Conservation (phyloP, 2,113 vertebrate species). For the Camelus bactrianus region DNA sequence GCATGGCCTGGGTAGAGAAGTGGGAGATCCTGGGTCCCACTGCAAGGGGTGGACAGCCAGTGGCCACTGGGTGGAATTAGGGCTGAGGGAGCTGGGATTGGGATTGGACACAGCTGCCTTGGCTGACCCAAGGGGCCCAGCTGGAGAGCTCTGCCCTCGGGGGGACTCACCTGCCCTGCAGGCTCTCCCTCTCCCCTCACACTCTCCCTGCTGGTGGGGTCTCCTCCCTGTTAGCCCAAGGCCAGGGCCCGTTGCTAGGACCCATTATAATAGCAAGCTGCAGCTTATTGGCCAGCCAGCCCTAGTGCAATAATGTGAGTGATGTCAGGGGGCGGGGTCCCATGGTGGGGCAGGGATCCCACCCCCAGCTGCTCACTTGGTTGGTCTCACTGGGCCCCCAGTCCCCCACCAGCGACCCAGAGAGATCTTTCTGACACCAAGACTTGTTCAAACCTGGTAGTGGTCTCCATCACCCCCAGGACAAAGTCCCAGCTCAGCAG, state of each 20-base stretch:
- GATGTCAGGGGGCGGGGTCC: constrained; percentile 70
- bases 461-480: background rate
- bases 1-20: background rate
- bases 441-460: background rate
- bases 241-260: constrained; percentile 71
- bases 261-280: constrained; percentile 44
- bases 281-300: constrained; percentile 65
- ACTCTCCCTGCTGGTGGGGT: constrained; percentile 47
- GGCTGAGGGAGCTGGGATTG: background rate
- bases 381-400: background rate
- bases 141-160: background rate
- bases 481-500: background rate
- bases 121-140: background rate
- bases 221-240: constrained; percentile 34
- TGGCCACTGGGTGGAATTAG: background rate
- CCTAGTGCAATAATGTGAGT: constrained; percentile 54
- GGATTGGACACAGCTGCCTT: background rate
- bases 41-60: background rate
- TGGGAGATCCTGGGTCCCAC: background rate
- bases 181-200: constrained; percentile 71
- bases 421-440: background rate
- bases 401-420: background rate
- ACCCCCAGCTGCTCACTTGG: background rate
- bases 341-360: background rate
- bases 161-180: constrained; percentile 73